Base-by-base conservation (phyloP, 1,140 invertebrate genomes). In the Leptopilina clavipes region DNA sequence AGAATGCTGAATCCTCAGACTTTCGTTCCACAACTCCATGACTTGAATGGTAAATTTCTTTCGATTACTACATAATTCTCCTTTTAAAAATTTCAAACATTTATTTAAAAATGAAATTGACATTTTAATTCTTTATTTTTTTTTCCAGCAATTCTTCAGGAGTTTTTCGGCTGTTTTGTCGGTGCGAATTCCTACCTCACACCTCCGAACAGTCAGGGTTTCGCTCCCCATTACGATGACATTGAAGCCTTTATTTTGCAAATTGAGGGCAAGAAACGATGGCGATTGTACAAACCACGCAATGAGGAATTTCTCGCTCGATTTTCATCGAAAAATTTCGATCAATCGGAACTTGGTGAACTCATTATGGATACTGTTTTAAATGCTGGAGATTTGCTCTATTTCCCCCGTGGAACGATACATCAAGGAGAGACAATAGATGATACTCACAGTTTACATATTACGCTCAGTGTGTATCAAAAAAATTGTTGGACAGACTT, bases 201-300 rank as follows among this genome's bases (percentile, higher is more conserved):
- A n/a, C 98, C 98, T 14, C 94, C 97, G 9, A 95, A 95, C 74
- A 96, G 95, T 83, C 98, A 99, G 92, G 98, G 98, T 0, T 99
- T 99, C 92, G 98, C 98, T 1, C 98, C 98, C 0, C 98, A 99
- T 91, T 99, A 95, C 90, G 98, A 99, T 92, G 98, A 99, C 85
- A 99, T 99, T 82, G 98, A 99, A 92, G 98, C 98, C 14, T 99
- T 99, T 89, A 94, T 99, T 74, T 86, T 99, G 48, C 98, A 99
- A 91, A 89, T 99, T 8, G 98, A 99, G 91, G 98, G 98, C 0
- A 95, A 95, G 83, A 99, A 99, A 90, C 92, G 94, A 77, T 99
- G 98, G 98, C 94, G 94, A 83, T 87, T 99, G 5, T 99, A 99
- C 87, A 93, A 93, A 79, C 96, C 97, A 31, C 89, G 91, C 22